Evolutionary conservation across 1,140 invertebrate genomes (phyloP).

Genomic region (Saccostrea cuccullata): DNA sequence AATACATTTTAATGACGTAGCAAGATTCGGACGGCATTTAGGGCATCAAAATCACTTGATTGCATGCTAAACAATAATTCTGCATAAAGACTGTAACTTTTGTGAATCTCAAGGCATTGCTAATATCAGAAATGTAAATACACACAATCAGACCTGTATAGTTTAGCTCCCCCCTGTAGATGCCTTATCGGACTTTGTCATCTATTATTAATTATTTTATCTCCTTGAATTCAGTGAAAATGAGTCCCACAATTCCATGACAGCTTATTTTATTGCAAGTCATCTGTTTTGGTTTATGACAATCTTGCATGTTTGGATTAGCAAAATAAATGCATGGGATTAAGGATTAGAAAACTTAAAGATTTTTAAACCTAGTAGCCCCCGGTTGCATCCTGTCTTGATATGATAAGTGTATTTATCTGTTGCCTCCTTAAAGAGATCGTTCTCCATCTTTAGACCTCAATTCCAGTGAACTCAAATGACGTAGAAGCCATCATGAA

Average conservation of each 20-base stretch:
- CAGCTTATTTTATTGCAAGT: neutral
- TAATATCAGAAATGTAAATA: slow-evolving; percentile 13
- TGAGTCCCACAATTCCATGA: neutral
- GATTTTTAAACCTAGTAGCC: neutral
- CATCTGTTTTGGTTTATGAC: neutral
- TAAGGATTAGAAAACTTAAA: slow-evolving; percentile 2
- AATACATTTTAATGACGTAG: slow-evolving; percentile 14
- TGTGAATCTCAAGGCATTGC: slow-evolving; percentile 9
- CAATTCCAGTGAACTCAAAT: neutral
- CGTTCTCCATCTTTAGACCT: neutral
- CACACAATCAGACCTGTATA: neutral
- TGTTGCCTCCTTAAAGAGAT: neutral
- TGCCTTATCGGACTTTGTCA: neutral
- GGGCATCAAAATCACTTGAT: neutral
- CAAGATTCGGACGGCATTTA: neutral
- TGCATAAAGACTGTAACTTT: neutral
- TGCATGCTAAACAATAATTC: slow-evolving; percentile 1
- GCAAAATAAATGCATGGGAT: neutral
- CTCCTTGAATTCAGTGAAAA: neutral
- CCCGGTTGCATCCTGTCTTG: neutral
- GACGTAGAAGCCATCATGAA: neutral
- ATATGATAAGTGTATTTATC: neutral
- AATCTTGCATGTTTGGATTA: slow-evolving; percentile 8
- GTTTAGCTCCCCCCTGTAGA: neutral
- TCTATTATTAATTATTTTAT: slow-evolving; percentile 11